These are phyloP conservation scores for Fulmarus glacialis DNA, from an alignment of 2,113 vertebrate genomes.

Conservation along the genomic window DNA sequence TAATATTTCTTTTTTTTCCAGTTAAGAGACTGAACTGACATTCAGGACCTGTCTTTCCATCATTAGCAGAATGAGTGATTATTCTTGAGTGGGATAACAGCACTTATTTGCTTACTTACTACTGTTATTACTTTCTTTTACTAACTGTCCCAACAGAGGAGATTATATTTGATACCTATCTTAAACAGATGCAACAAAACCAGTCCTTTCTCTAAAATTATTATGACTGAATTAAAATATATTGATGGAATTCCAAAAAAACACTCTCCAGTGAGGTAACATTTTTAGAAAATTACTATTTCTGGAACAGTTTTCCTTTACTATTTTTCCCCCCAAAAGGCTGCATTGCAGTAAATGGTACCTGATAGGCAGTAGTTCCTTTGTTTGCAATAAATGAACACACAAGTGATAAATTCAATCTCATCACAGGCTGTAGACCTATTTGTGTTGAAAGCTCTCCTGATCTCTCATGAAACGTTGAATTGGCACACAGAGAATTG, in stretches of 20 bases:
- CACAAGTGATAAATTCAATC: neutral
- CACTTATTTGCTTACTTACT: neutral
- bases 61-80: neutral
- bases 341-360: neutral
- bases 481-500: neutral
- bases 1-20: neutral
- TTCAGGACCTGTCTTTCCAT: neutral
- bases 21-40: neutral
- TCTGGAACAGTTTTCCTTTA: neutral
- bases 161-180: neutral
- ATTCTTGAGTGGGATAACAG: neutral
- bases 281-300: neutral
- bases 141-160: neutral
- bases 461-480: neutral
- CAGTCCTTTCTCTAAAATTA: neutral
- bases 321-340: neutral
- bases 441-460: neutral
- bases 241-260: neutral
- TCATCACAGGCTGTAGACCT: neutral
- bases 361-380: neutral
- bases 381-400: neutral
- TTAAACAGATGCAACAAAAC: neutral
- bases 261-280: accelerated
- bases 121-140: neutral
- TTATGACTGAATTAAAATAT: neutral